phyloP scores from a whole-genome alignment of 2,797 vertebrate species.

The Liparis tanakae region DNA sequence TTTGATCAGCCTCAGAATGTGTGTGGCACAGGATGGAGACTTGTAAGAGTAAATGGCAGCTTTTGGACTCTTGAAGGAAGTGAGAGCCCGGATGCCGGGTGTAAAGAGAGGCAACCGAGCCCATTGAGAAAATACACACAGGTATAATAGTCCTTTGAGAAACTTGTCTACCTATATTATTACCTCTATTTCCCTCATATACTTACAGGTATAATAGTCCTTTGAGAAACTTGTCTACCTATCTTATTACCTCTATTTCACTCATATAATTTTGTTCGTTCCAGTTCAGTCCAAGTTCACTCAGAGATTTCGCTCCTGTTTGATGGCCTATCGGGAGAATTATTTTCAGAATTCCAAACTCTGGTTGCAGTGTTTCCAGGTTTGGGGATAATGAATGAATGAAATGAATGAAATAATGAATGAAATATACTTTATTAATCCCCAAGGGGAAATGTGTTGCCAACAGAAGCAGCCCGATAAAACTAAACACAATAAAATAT shows the following conservation, averaged over 20 bases:
- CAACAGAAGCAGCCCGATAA: too few relatives aligned
- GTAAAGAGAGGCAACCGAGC: not conserved
- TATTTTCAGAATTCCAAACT: not conserved
- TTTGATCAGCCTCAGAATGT: too few relatives aligned
- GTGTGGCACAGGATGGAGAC: not conserved
- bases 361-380: not conserved
- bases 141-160: constrained; percentile 13
- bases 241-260: not conserved
- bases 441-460: too few relatives aligned
- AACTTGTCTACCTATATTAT: not conserved
- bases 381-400: too few relatives aligned
- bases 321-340: not conserved
- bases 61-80: not conserved
- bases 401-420: too few relatives aligned
- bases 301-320: not conserved
- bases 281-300: constrained; percentile 6
- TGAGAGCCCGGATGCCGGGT: not conserved
- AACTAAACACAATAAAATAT: too few relatives aligned
- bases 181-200: not conserved
- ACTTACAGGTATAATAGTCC: constrained; percentile 7
- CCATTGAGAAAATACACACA: constrained; percentile 1
- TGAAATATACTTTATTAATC: too few relatives aligned
- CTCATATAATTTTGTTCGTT: not conserved
- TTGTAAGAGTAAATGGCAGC: not conserved
- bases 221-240: constrained; percentile 3